These are phyloP conservation scores for Pachycephus smyrnensis DNA, from an alignment of 2,888 invertebrate species.

Conservation along the genomic window DNA sequence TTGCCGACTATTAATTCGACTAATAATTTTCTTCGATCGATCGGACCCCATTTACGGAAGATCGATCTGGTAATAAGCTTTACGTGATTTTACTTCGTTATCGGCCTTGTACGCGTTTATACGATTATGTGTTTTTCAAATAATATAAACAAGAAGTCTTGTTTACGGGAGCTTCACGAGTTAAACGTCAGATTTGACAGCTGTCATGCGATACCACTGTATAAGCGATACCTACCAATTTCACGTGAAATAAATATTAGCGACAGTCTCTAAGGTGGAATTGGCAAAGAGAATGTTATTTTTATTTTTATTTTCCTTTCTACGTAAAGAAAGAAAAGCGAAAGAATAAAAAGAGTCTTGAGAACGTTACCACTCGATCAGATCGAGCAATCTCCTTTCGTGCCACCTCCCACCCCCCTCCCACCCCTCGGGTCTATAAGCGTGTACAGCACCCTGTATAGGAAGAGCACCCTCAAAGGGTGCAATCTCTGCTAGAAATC, in stretches of 20 bases:
- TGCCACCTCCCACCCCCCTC: too few relatives aligned
- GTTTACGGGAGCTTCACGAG: neutral
- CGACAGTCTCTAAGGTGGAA: neutral
- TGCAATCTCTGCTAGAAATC: conserved; percentile 34
- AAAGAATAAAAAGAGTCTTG: neutral
- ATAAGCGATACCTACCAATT: too few relatives aligned
- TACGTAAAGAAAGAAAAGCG: neutral
- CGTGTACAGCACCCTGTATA: neutral
- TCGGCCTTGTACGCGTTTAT: neutral
- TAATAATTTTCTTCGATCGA: neutral
- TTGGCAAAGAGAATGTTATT: neutral
- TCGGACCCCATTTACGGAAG: neutral
- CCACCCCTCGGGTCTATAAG: neutral
- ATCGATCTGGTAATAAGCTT: neutral
- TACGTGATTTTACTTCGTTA: neutral
- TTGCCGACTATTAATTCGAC: neutral
- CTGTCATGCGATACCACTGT: neutral
- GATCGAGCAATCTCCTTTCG: neutral
- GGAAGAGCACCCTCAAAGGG: conserved; percentile 29
- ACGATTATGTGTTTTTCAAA: neutral
- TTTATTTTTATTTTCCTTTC: neutral
- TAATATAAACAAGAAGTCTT: neutral
- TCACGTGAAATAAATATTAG: too few relatives aligned
- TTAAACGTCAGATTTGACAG: neutral
- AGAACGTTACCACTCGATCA: neutral